Evolutionary conservation across 2,797 vertebrate genomes (phyloP), one percentile per base, ranked within the genome.

Genomic region (Gephyroberyx darwinii): DNA sequence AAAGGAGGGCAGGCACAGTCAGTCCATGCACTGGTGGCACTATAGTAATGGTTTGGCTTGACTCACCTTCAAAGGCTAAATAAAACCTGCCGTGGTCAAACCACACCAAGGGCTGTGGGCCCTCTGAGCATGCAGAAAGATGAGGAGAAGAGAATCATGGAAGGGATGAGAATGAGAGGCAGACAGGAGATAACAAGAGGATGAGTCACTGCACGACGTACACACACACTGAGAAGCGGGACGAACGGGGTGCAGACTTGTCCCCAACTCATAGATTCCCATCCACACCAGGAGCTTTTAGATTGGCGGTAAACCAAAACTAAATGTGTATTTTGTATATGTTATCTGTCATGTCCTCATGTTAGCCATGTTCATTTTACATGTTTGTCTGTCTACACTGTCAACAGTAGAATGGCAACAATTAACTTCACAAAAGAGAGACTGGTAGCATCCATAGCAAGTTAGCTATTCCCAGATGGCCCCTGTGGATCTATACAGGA

Each of bases 31-130:
- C 74, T 69, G 19, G 17, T 69, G 71, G 69, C 59, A 78, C 80
- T 75, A 75, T 45, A 71, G 64, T 41, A 35, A 39, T 45, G 10
- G 22, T 70, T 14, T 77, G 64, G 70, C 78, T 90, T 83, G 83
- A 96, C 96, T 98, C 96, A 98, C 96, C 96, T 96, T 98, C 96
- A 92, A 98, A 97, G 94, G 96, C 96, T 95, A 98, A 97, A 97
- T 96, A 96, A 96, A 98, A 98, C 94, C 96, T 97, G 95, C 96
- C 96, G 92, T 96, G 96, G 96, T 97, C 96, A 96, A 98, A 98
- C 96, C 96, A 98, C 87, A 98, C 96, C 95, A 98, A 94, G 95
- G 96, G 96, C 94, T 96, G 96, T 79, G 95, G 94, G 93, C 95
- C 96, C 95, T 97, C 96, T 98, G 95, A 94, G 92, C 89, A 93